phyloP scores from a whole-genome alignment of 2,113 vertebrate species.

The Colistium nudipinnis region DNA sequence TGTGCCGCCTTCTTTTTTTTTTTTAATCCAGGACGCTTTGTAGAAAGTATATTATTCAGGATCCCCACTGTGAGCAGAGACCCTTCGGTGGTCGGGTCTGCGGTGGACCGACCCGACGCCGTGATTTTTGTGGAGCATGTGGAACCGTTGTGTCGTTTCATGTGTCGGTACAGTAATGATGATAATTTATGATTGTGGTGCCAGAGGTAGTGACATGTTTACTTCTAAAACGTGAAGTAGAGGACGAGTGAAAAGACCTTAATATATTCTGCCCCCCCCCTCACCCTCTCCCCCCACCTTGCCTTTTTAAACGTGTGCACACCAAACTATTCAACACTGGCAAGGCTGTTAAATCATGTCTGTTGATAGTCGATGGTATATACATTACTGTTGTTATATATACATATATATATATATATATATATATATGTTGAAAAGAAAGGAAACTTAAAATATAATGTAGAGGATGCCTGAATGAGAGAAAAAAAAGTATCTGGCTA shows the following conservation, averaged over 20 bases:
- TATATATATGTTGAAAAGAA: slow-evolving; percentile 50
- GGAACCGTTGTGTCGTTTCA: slow-evolving; percentile 55
- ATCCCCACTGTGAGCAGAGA: slow-evolving; percentile 27
- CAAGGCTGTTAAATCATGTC: slow-evolving; percentile 50
- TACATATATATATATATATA: too few relatives aligned
- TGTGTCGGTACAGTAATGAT: slow-evolving; percentile 54
- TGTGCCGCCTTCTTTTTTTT: too few relatives aligned
- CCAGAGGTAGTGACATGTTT: slow-evolving; percentile 63
- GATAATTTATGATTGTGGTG: slow-evolving; percentile 66
- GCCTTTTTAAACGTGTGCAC: slow-evolving; percentile 59
- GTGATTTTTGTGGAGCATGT: slow-evolving; percentile 55
- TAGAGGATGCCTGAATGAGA: slow-evolving; percentile 62
- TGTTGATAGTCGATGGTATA: slow-evolving; percentile 50
- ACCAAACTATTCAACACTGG: slow-evolving; percentile 62
- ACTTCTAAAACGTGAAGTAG: slow-evolving; percentile 35
- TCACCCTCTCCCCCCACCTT: too few relatives aligned
- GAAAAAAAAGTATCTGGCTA: slow-evolving; percentile 28
- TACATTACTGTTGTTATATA: slow-evolving; percentile 49
- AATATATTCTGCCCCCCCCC: slow-evolving; percentile 67
- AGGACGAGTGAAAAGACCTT: slow-evolving; percentile 63
- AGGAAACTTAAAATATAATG: slow-evolving; percentile 45
- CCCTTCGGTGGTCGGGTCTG: neutral
- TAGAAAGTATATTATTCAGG: too few relatives aligned
- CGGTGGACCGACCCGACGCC: slow-evolving; percentile 9
- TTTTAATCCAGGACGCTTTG: too few relatives aligned